Evolutionary conservation across 2,797 vertebrate species (phyloP).

Genomic region (Darevskia mixta): DNA sequence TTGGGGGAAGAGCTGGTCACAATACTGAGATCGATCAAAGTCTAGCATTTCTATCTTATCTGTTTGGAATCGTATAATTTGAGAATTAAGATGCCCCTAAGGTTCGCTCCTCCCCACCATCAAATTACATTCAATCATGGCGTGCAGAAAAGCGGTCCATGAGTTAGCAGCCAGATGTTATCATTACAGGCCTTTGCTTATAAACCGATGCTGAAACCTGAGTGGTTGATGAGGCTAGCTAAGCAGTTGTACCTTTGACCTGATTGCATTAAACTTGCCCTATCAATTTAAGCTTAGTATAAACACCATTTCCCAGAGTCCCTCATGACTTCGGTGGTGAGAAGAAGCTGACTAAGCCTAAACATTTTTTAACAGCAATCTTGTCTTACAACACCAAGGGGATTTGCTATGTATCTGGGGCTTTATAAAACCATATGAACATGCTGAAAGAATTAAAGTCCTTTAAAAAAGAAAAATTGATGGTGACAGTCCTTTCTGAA

Average conservation of each 20-base stretch:
- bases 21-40: slow-evolving; percentile 73
- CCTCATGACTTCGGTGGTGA: slow-evolving; percentile 83
- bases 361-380: slow-evolving; percentile 88
- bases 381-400: slow-evolving; percentile 89
- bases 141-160: slow-evolving; percentile 73
- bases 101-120: slow-evolving; percentile 78
- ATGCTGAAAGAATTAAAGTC: slow-evolving; percentile 88
- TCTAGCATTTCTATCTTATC: slow-evolving; percentile 77
- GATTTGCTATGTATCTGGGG: slow-evolving; percentile 84
- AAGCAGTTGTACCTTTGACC: slow-evolving; percentile 91
- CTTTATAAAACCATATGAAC: slow-evolving; percentile 87
- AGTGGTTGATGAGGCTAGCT: slow-evolving; percentile 88
- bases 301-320: slow-evolving; percentile 87
- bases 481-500: slow-evolving; percentile 84
- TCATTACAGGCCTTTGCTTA: slow-evolving; percentile 82
- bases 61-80: slow-evolving; percentile 78
- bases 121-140: slow-evolving; percentile 83
- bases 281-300: slow-evolving; percentile 89
- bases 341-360: slow-evolving; percentile 86
- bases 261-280: slow-evolving; percentile 87
- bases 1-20: slow-evolving; percentile 46
- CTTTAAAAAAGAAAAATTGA: slow-evolving; percentile 84
- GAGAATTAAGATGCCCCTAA: slow-evolving; percentile 76
- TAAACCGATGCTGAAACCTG: slow-evolving; percentile 85
- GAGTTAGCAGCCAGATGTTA: slow-evolving; percentile 85